Percentiles rank a stretch among this genome's conserved stretches.
phyloP scores from a whole-genome alignment of 1,140 invertebrate species.

The Ridgeia piscesae region DNA sequence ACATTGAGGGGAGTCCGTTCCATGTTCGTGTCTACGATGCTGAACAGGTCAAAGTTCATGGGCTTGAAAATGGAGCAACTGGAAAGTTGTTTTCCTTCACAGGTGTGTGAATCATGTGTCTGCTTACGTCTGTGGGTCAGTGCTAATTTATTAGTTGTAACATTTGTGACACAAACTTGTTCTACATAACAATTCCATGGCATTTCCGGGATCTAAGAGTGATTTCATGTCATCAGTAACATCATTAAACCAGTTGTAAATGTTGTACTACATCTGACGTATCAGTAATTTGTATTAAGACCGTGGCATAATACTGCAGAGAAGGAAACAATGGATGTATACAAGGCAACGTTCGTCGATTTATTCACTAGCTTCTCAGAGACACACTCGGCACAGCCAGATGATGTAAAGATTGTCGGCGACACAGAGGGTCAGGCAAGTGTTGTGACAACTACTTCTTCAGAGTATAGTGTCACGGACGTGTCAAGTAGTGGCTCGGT shows the following conservation, averaged over 20 bases:
- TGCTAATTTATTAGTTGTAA: neutral
- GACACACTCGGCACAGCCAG: too few species aligned
- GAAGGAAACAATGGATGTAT: too few species aligned
- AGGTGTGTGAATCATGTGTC: constrained; percentile 36
- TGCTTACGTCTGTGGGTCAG: neutral
- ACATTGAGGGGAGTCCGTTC: constrained; percentile 78
- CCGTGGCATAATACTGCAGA: too few species aligned
- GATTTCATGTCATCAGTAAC: neutral
- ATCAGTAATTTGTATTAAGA: neutral
- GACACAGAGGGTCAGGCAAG: too few species aligned
- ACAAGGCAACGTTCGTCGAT: too few species aligned
- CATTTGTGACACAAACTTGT: neutral
- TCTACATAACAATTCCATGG: neutral
- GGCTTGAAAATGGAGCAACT: constrained; percentile 52
- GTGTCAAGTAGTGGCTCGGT: too few species aligned
- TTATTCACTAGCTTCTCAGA: too few species aligned
- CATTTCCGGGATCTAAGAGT: neutral
- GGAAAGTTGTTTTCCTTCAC: constrained; percentile 52
- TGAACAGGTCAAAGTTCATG: constrained; percentile 45
- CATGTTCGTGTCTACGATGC: constrained; percentile 53
- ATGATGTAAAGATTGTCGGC: too few species aligned
- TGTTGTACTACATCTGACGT: neutral
- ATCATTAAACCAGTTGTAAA: neutral
- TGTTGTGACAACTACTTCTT: too few species aligned
- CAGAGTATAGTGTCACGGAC: too few species aligned